Evolutionary conservation across 2,113 vertebrate species (phyloP).

Genomic region (Syngnathus scovelli): DNA sequence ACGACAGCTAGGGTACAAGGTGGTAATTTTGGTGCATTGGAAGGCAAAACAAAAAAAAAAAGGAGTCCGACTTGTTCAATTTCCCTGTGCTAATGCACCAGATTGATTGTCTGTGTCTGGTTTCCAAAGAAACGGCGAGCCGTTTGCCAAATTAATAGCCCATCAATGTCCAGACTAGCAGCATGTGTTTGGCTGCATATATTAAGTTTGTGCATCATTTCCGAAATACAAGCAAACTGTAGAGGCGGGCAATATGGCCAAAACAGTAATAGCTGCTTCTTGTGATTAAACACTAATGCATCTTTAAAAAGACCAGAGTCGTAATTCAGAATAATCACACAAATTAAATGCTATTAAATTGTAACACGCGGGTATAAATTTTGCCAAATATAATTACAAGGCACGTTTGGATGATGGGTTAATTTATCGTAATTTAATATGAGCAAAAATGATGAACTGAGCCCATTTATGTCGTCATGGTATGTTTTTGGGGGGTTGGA

Average conservation of each 20-base stretch:
- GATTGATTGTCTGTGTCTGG: slow-evolving; percentile 42
- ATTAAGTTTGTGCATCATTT: slow-evolving; percentile 40
- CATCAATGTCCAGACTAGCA: slow-evolving; percentile 26
- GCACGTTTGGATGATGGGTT: slow-evolving; percentile 8
- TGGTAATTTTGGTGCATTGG: slow-evolving; percentile 48
- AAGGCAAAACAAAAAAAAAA: slow-evolving; percentile 56
- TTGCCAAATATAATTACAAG: not conserved
- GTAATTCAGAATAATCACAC: slow-evolving; percentile 31
- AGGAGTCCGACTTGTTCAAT: slow-evolving; percentile 49
- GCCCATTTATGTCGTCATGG: not conserved
- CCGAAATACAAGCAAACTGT: slow-evolving; percentile 30
- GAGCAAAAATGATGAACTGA: not conserved
- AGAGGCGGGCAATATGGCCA: slow-evolving; percentile 20
- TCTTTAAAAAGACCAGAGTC: slow-evolving; percentile 19
- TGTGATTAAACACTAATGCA: slow-evolving; percentile 24
- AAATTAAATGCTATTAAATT: slow-evolving; percentile 25
- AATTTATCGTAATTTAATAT: slow-evolving; percentile 7
- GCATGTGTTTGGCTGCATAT: slow-evolving; percentile 20
- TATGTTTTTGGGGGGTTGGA: not conserved
- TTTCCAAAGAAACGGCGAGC: slow-evolving; percentile 49
- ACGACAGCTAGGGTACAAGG: slow-evolving; percentile 38
- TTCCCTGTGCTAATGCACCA: slow-evolving; percentile 48
- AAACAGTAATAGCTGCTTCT: slow-evolving; percentile 19
- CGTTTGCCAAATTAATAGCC: slow-evolving; percentile 54
- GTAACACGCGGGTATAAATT: slow-evolving; percentile 12